Evolutionary conservation across 2,113 vertebrate genomes (phyloP).

Genomic region (Bothrops jararaca): DNA sequence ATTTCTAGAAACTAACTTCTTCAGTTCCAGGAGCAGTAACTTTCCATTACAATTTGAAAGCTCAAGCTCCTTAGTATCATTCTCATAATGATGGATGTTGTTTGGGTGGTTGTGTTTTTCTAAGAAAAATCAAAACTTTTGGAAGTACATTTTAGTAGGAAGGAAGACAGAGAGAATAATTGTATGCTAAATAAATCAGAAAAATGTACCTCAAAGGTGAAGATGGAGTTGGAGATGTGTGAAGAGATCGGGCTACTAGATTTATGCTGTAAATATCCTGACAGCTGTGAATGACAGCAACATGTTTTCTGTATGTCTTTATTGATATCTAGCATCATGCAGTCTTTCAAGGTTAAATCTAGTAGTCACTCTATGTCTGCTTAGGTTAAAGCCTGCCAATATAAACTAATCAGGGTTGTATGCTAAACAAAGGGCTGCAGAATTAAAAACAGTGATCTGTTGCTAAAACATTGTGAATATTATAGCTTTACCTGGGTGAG

Average conservation of each 20-base stretch:
- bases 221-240: background rate
- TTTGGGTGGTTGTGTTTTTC: background rate
- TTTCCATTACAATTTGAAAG: background rate
- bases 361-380: background rate
- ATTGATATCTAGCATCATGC: background rate
- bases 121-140: background rate
- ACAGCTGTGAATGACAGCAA: background rate
- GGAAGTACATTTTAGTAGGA: background rate
- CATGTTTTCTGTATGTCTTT: background rate
- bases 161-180: background rate
- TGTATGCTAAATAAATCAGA: background rate
- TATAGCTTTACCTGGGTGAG: background rate
- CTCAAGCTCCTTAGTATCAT: background rate
- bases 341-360: background rate
- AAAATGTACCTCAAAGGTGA: background rate
- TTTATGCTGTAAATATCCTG: background rate
- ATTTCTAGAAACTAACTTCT: background rate
- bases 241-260: background rate
- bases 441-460: conserved; percentile 21
- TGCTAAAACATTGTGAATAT: conserved; percentile 40
- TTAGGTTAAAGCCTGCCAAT: conserved; percentile 8
- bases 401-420: conserved; percentile 30
- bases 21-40: background rate
- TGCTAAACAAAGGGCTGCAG: conserved; percentile 1
- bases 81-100: background rate